phyloP scores from a whole-genome alignment of 2,113 vertebrate genomes.

The Mesitornis unicolor region DNA sequence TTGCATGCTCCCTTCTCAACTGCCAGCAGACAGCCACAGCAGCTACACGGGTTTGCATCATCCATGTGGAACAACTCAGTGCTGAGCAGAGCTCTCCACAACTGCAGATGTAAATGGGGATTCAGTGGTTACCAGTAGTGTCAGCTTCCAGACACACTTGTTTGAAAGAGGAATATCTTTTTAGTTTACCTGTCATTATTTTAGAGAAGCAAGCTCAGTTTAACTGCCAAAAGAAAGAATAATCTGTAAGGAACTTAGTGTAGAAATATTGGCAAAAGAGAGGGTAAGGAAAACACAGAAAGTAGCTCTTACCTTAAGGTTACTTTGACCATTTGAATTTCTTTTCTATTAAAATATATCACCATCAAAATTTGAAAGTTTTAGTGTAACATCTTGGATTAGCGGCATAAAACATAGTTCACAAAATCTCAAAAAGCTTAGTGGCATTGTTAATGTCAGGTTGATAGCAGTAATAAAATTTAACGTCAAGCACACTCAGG shows the following conservation, averaged over 20 bases:
- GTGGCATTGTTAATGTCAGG: neutral
- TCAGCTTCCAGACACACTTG: neutral
- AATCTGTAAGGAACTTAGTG: neutral
- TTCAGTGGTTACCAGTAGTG: neutral
- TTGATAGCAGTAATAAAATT: constrained; percentile 18
- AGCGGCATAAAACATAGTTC: neutral
- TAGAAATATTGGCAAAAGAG: neutral
- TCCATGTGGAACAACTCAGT: neutral
- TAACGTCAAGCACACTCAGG: neutral
- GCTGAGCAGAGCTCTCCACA: neutral
- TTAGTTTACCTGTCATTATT: neutral
- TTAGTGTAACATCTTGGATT: neutral
- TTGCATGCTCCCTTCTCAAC: neutral
- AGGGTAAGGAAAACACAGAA: neutral
- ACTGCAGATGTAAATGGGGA: fast-evolving
- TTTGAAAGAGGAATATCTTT: neutral
- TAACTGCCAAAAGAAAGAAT: neutral
- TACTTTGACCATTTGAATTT: neutral
- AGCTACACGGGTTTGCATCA: neutral
- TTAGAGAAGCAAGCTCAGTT: neutral
- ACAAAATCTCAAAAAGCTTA: neutral
- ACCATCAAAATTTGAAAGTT: neutral
- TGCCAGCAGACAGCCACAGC: neutral
- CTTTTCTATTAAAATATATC: neutral
- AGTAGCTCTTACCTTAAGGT: neutral